phyloP scores from a whole-genome alignment of 2,888 invertebrate genomes.

The Perizoma affinitatum region DNA sequence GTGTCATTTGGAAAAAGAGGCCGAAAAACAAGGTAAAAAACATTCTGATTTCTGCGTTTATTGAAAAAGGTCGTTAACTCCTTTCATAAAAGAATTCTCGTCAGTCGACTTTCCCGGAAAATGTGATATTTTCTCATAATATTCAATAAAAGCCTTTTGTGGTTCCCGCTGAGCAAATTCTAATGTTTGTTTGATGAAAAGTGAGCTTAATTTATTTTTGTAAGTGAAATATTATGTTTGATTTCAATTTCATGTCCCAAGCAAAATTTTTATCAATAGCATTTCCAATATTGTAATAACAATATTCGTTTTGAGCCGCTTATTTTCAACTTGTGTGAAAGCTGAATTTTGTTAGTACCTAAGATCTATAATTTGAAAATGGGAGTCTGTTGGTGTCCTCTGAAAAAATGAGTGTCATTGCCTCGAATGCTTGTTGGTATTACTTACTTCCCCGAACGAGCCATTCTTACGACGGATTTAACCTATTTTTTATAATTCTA shows the following conservation, averaged over 20 bases:
- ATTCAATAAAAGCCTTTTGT: conserved; percentile 37
- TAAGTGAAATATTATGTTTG: conserved; percentile 23
- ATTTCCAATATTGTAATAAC: no score
- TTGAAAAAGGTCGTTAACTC: conserved; percentile 29
- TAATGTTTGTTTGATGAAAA: conserved; percentile 28
- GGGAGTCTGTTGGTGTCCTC: no score
- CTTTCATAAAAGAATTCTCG: conserved; percentile 35
- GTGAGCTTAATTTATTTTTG: conserved; percentile 20
- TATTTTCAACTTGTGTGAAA: no score
- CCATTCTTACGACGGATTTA: no score
- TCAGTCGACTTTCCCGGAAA: conserved; percentile 25
- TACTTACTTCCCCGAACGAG: no score
- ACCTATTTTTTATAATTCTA: no score
- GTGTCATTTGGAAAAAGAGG: background rate
- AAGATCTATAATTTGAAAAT: no score
- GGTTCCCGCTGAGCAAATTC: conserved; percentile 23
- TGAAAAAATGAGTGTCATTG: no score
- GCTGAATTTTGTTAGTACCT: no score
- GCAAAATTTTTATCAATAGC: background rate
- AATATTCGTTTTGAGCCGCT: background rate
- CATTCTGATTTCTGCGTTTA: conserved; percentile 8
- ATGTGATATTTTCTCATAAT: conserved; percentile 34
- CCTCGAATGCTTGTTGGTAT: no score
- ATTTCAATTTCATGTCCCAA: background rate
- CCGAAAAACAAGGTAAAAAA: conserved; percentile 19